phyloP scores from a whole-genome alignment of 2,113 vertebrate species.

The Cairina moschata region DNA sequence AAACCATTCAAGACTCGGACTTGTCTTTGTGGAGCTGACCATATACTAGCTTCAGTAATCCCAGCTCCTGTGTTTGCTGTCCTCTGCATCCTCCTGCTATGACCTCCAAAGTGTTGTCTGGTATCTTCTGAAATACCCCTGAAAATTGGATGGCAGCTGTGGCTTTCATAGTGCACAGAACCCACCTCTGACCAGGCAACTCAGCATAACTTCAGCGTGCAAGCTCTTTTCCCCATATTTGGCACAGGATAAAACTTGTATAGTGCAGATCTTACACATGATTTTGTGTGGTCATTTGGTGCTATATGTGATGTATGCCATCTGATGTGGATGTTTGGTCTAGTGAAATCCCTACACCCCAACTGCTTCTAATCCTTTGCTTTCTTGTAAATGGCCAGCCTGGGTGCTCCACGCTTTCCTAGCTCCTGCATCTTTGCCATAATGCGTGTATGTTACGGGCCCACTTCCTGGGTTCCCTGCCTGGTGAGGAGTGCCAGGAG shows the following conservation, averaged over 20 bases:
- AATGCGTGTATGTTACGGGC: rapidly evolving
- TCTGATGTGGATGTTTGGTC: neutral
- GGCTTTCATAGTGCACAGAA: neutral
- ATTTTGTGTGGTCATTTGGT: neutral
- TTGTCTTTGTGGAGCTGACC: neutral
- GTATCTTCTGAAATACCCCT: neutral
- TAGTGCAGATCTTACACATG: neutral
- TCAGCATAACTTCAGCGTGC: neutral
- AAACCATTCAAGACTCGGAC: neutral
- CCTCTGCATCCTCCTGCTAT: neutral
- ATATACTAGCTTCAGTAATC: neutral
- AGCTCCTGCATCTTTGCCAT: rapidly evolving
- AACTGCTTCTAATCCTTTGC: neutral
- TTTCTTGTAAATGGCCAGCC: neutral
- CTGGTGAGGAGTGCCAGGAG: neutral
- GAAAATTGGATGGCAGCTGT: neutral
- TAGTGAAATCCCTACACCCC: neutral
- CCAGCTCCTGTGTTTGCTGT: neutral
- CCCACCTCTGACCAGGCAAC: no score
- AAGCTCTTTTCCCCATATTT: neutral
- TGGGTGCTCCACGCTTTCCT: rapidly evolving
- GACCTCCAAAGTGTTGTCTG: neutral
- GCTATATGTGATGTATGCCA: neutral
- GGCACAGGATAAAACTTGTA: neutral
- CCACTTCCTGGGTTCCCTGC: neutral